These are phyloP conservation scores for Gymnorhina tibicen DNA, from an alignment of 2,113 vertebrate genomes.

Conservation along the genomic window DNA sequence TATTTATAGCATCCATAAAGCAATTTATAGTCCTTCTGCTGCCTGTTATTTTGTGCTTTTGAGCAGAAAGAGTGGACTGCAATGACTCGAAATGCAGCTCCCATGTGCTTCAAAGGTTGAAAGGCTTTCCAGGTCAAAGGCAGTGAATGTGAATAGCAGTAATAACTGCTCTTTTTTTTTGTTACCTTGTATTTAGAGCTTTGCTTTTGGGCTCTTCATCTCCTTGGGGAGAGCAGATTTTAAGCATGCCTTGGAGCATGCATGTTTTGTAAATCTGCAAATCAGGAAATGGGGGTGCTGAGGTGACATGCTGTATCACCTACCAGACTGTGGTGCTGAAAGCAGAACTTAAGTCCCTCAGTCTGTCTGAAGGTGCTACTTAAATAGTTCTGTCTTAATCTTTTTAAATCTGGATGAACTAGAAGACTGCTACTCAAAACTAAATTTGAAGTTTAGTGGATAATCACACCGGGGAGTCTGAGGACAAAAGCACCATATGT, in stretches of 20 bases:
- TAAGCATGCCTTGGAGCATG: background rate
- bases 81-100: slow-evolving; percentile 23
- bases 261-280: background rate
- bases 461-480: background rate
- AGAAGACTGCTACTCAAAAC: background rate
- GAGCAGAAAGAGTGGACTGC: slow-evolving; percentile 1
- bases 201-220: background rate
- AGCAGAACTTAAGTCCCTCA: background rate
- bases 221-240: background rate
- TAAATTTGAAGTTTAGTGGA: background rate
- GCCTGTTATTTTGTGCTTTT: slow-evolving; percentile 46
- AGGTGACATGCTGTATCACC: background rate
- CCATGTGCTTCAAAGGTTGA: slow-evolving; percentile 1
- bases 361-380: background rate
- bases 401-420: background rate
- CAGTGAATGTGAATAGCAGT: background rate
- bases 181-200: background rate
- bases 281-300: background rate
- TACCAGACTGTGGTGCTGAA: background rate
- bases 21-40: slow-evolving; percentile 49
- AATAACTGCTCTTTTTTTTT: background rate
- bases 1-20: slow-evolving; percentile 55
- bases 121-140: slow-evolving; percentile 26
- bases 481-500: background rate
- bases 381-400: background rate